A percentile compares a stretch with the other conserved stretches of the same genome.
phyloP scores from a whole-genome alignment of 2,888 invertebrate species.

The Hirtodrosophila alboralis region DNA sequence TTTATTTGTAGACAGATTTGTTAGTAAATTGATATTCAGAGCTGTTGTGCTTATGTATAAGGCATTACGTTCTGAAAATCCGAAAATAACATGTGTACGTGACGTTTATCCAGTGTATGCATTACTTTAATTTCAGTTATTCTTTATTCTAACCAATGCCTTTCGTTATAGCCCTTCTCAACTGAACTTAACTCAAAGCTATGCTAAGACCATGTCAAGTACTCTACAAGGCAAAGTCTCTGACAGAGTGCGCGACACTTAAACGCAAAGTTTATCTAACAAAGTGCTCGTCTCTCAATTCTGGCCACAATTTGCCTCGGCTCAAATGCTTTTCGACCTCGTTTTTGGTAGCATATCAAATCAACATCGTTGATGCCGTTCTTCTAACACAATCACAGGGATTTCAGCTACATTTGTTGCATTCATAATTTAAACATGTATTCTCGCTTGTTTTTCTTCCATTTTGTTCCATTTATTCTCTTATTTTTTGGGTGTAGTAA shows the following conservation, averaged over 20 bases:
- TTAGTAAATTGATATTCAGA: conserved; percentile 12
- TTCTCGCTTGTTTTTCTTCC: neutral
- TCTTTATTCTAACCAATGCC: neutral
- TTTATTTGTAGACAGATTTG: conserved; percentile 13
- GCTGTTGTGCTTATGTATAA: neutral
- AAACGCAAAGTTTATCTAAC: conserved; percentile 65
- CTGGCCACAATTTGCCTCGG: conserved; percentile 20
- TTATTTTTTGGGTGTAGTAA: conserved; percentile 20
- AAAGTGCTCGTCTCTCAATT: conserved; percentile 60
- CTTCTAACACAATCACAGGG: conserved; percentile 41
- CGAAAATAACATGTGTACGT: neutral
- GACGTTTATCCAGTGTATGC: neutral
- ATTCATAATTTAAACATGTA: conserved; percentile 61
- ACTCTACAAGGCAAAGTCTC: conserved; percentile 25
- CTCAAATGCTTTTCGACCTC: conserved; percentile 1
- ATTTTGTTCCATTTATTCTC: neutral
- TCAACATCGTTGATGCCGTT: too few species aligned
- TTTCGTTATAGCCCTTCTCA: neutral
- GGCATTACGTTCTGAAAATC: neutral
- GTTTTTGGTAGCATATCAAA: conserved; percentile 29
- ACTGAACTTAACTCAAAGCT: conserved; percentile 12
- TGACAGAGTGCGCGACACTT: conserved; percentile 40
- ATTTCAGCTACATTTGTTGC: conserved; percentile 56
- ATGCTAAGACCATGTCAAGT: conserved; percentile 24
- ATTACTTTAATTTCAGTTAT: neutral